Conservation (phyloP, 2,888 invertebrate species). For the Zaprionus bogoriensis region DNA sequence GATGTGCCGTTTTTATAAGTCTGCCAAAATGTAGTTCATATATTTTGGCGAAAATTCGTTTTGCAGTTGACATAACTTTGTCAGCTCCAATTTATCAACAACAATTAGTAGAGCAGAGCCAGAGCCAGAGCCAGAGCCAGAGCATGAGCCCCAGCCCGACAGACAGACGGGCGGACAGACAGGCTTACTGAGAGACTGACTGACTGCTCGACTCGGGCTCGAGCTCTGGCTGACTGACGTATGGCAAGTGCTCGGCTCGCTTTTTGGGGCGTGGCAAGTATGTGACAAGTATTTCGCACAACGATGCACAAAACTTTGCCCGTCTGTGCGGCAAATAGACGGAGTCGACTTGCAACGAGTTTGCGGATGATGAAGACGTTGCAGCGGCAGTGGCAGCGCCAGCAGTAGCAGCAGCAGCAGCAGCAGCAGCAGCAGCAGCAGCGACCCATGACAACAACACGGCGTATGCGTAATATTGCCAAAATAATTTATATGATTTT, state of each 20-base stretch:
- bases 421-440: slow-evolving; percentile 14
- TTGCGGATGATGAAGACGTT: slow-evolving; percentile 5
- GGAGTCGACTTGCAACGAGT: slow-evolving; percentile 40
- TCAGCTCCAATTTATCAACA: slow-evolving; percentile 76
- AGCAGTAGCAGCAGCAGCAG: slow-evolving; percentile 7
- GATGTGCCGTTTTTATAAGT: slow-evolving; percentile 69
- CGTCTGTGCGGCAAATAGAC: slow-evolving; percentile 14
- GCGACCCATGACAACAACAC: slow-evolving; percentile 7
- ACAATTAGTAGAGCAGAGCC: slow-evolving; percentile 73
- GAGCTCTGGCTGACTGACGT: slow-evolving; percentile 39
- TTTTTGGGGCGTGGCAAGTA: slow-evolving; percentile 29
- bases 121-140: background rate
- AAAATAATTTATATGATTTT: slow-evolving; percentile 54
- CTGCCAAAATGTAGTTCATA: slow-evolving; percentile 74
- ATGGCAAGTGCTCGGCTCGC: slow-evolving; percentile 29
- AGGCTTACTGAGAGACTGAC: slow-evolving; percentile 6
- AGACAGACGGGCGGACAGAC: slow-evolving; percentile 17
- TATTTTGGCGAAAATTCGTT: slow-evolving; percentile 75
- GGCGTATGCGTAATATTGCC: slow-evolving; percentile 62
- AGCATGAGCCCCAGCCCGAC: background rate
- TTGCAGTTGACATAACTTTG: slow-evolving; percentile 78
- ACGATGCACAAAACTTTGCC: slow-evolving; percentile 64
- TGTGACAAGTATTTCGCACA: slow-evolving; percentile 74
- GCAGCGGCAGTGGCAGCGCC: slow-evolving; percentile 10
- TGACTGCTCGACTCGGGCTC: slow-evolving; percentile 1